Evolutionary conservation across 2,113 vertebrate species (phyloP), one percentile per base, ranked within the genome.

Genomic region (Ranitomeya imitator): DNA sequence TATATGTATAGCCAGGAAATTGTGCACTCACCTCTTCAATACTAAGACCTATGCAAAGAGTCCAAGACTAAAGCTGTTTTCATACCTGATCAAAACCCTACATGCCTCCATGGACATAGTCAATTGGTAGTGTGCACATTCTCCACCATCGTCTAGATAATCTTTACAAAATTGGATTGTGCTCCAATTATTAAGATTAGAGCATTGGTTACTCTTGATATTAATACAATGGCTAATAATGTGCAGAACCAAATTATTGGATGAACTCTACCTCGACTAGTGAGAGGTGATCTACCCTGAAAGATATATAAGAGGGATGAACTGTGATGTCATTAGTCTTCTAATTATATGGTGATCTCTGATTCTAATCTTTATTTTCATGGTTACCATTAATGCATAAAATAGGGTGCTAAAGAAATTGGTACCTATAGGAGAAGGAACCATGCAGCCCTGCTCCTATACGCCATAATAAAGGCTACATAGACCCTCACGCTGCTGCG

Each of bases 11-110:
- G 79, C 55, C 26, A 81, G 55, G 79, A 81, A 60, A 81, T 60
- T 81, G 55, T 60, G 55, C 55, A 81, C 79, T 81, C 79, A 60
- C 79, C 55, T 80, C 55, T 80, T 31, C 78, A 80, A 60, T 16
- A 23, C 55, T 80, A 59, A 59, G 54, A 16, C 59, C 23, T 81
- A 60, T 37, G 61, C 57, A 79, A n/a, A 1, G 3, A 54, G 57
- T 55, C 77, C 51, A 78, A 78, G 51, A 78, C 45, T 79, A 79
- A 7, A 51, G 21, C 52, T 79, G 52, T 19, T 79, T 76, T 9
- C 52, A 79, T 15, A 79, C 77, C 77, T 55, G 3, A 2, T 54
- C 16, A 45, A 78, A 16, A n/a, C 74, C 4, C 16, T 78, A 78
- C 37, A 14, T 26, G 69, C 26, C 69, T 37, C 6, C 73, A 52